Base-by-base conservation (phyloP, 1,140 invertebrate genomes). In the Scaptomyza pallida region DNA sequence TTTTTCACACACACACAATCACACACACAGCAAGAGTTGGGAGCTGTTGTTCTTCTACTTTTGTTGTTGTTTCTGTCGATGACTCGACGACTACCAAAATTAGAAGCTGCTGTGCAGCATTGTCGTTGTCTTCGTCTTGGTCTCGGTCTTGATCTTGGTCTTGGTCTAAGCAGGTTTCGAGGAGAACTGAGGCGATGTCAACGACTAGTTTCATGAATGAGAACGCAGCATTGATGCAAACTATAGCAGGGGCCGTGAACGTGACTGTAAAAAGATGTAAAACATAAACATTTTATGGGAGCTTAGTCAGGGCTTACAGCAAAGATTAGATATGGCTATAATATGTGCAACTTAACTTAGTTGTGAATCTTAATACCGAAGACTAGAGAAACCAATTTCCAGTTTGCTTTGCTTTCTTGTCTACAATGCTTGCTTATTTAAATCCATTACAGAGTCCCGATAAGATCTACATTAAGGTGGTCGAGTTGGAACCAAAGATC, bases 401-500 rank as follows among this genome's bases (percentile, higher is more conserved):
- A 16, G 6, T 8, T 8, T 30, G 15, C 17, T 17, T 60, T 40
- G 33, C 47, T 37, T 30, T n/a, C n/a, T 9, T 68, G 40, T 44
- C 2, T 40, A 15, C 19, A 3, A 47, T 23, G n/a, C n/a, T n/a
- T 17, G 40, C 91, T n/a, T 61, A 33, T 19, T 43, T 8, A 2
- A 41, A 40, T 5, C 12, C 13, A 59, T 94, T 94, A 26, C 92
- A 97, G 97, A 96, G 95, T 89, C 94, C 94, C 82, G 96, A 97
- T 90, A 96, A 95, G 93, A 93, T 97, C 74, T 94, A 96, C 89
- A 92, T 98, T 56, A 96, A 97, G 89, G 95, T 98, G 52, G 93
- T 98, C 70, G 96, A 98, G 90, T 94, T 98, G 89, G 94, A 95
- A 47, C 97, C 97, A 37, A 95, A 95, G 85, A 93, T 98, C 67